These are phyloP conservation scores for Myotis daubentonii DNA, from an alignment of 2,797 vertebrate species.

Conservation along the genomic window DNA sequence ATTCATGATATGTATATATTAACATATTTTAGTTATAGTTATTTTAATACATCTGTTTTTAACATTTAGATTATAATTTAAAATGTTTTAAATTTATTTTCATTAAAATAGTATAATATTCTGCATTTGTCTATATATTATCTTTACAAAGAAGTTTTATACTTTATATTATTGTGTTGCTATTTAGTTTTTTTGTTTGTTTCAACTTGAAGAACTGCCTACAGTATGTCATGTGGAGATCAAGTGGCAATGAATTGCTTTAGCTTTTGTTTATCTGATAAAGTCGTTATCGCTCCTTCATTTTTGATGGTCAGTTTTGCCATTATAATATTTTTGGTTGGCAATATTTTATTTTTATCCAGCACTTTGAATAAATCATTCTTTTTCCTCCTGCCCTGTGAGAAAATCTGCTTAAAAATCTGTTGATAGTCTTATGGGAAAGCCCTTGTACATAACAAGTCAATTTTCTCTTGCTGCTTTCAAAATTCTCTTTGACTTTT, in stretches of 20 bases:
- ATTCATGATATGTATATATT: background rate
- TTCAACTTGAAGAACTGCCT: background rate
- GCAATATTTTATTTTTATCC: background rate
- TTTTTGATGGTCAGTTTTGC: background rate
- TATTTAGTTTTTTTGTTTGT: background rate
- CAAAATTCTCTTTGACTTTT: background rate
- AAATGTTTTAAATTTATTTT: background rate
- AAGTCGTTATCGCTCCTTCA: background rate
- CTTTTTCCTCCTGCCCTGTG: background rate
- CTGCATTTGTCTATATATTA: background rate
- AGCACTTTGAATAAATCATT: background rate
- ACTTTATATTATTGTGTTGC: background rate
- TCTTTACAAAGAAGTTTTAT: background rate
- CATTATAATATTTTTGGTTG: background rate
- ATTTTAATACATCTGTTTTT: background rate
- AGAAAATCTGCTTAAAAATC: background rate
- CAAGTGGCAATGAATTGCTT: background rate
- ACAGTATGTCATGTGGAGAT: background rate
- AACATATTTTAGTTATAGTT: background rate
- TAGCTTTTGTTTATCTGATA: background rate
- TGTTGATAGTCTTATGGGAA: background rate
- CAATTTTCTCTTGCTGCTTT: background rate
- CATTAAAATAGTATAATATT: background rate
- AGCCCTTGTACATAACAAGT: background rate
- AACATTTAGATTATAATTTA: background rate